A percentile compares a stretch with the other conserved stretches of the same genome.
Conservation (phyloP, 2,888 invertebrate genomes). For the Meghimatium bilineatum region DNA sequence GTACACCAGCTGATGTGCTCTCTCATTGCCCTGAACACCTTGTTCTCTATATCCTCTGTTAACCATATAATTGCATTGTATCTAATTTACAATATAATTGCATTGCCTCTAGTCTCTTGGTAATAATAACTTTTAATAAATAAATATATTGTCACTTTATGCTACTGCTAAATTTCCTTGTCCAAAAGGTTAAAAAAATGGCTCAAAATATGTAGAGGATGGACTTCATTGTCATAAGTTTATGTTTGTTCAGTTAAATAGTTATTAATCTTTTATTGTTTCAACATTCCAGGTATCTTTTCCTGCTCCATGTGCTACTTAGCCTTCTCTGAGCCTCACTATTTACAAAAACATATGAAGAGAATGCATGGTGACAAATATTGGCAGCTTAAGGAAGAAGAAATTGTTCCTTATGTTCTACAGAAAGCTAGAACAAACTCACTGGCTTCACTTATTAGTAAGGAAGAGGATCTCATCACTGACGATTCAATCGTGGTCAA, state of each 20-base stretch:
- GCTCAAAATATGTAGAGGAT: too few species aligned
- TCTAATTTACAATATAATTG: too few species aligned
- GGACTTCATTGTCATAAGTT: background rate
- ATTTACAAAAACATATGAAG: conserved; percentile 18
- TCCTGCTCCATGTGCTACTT: conserved; percentile 19
- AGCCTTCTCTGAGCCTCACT: conserved; percentile 1
- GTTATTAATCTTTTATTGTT: background rate
- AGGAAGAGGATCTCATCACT: background rate
- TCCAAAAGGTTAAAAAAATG: too few species aligned
- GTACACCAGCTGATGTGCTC: too few species aligned
- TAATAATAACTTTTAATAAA: too few species aligned
- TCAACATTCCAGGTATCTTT: conserved; percentile 4
- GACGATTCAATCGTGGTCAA: background rate
- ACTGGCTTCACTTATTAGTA: background rate
- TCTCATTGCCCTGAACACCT: too few species aligned
- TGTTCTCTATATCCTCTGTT: too few species aligned
- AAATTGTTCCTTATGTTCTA: background rate
- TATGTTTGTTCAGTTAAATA: background rate
- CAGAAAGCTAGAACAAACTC: background rate
- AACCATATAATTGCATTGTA: too few species aligned
- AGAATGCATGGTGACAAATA: conserved; percentile 24
- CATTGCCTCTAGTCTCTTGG: too few species aligned
- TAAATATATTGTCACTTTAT: too few species aligned
- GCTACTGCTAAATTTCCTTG: too few species aligned
- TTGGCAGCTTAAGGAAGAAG: conserved; percentile 14